Evolutionary conservation across 2,888 invertebrate genomes (phyloP), one percentile per base, ranked within the genome.

Genomic region (Hydropsyche betteni): DNA sequence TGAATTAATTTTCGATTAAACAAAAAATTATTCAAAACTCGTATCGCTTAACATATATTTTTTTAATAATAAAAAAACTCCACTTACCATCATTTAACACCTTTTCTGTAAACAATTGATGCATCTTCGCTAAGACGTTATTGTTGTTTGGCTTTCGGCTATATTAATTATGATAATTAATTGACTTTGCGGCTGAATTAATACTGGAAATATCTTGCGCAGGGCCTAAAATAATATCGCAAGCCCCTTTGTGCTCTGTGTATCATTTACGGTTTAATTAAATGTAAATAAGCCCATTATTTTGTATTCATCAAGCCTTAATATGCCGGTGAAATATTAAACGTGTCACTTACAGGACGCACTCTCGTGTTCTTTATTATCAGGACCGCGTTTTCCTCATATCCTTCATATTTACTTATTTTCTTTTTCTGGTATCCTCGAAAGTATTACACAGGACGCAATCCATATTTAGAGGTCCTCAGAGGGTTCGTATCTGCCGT

Each of bases 231-330:
- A 64, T 64, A 64, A 64, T 64, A 64, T 64, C 36, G 64, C 64
- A 36, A 33, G n/a, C 64, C 34, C 64, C 64, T 64, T 64, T 64
- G 64, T 64, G 64, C 34, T 36, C 64, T 44, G 64, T 33, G 64
- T 64, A 64, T 64, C 64, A 64, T 64, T 64, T 64, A 36, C 64
- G 64, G 64, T 64, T 64, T 64, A 64, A 64, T 64, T 64, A 64
- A 64, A 64, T 64, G 64, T 64, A 64, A 64, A 64, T 64, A 64
- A 64, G 64, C 64, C 64, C 64, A 64, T 64, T 64, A 61, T 72
- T 72, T 72, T 72, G 72, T 72, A 72, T 72, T 72, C 61, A 61
- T 72, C 61, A 72, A 72, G 58, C 72, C 72, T 61, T 72, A 72
- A 61, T 72, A 61, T 61, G 61, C 72, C 38, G 72, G 44, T 55